Conservation (phyloP, 30 jellyfish, hydroid and myxozoan genomes). For the Chrysaora quinquecirrha region DNA sequence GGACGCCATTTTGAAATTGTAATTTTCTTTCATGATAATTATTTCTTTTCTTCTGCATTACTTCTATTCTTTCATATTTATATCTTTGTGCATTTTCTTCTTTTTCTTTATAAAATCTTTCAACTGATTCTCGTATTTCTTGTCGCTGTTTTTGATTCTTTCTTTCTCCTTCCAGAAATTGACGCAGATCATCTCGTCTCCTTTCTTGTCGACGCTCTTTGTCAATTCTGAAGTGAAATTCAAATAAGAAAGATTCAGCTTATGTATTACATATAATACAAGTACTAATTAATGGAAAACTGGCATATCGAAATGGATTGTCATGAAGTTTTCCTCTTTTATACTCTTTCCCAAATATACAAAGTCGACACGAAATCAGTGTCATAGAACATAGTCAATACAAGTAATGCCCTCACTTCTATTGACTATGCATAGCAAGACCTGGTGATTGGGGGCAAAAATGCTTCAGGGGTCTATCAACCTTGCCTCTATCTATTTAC, state of each 20-base stretch:
- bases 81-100: conserved; percentile 59
- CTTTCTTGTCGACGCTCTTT: conserved; percentile 40
- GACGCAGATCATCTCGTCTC: conserved; percentile 30
- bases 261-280: neutral
- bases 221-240: conserved; percentile 1
- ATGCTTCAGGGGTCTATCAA: too few relatives aligned
- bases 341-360: too few relatives aligned
- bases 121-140: conserved; percentile 29
- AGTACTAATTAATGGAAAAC: neutral
- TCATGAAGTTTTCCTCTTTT: neutral
- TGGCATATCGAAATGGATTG: neutral
- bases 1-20: neutral
- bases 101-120: conserved; percentile 29
- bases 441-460: too few relatives aligned
- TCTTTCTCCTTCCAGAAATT: conserved; percentile 52
- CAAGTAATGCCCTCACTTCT: too few relatives aligned
- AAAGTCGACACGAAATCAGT: too few relatives aligned
- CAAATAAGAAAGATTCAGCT: neutral
- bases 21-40: conserved; percentile 5
- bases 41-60: conserved; percentile 30
- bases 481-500: too few relatives aligned
- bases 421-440: too few relatives aligned
- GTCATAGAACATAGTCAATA: neutral
- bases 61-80: conserved; percentile 53
- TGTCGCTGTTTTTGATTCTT: conserved; percentile 22